These are phyloP conservation scores for Ciconia stormi DNA, from an alignment of 2,113 vertebrate species.

Conservation along the genomic window DNA sequence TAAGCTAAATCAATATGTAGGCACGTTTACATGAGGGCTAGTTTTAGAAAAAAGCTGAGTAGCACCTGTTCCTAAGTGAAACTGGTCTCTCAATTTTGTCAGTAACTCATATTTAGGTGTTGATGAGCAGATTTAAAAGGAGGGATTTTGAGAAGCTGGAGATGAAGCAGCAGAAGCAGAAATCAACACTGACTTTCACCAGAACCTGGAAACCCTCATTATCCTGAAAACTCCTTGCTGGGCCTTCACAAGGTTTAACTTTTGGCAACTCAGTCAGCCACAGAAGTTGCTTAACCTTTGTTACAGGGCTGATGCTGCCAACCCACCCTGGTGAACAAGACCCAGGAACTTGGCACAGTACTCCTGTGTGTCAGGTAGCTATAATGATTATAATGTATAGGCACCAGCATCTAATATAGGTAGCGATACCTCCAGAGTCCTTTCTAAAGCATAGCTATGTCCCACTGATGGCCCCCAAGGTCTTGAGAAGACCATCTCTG, in stretches of 20 bases:
- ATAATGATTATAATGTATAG: background rate
- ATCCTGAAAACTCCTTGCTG: background rate
- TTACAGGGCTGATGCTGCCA: background rate
- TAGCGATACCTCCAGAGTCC: background rate
- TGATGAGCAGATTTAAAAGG: background rate
- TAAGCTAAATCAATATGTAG: background rate
- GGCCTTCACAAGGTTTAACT: background rate
- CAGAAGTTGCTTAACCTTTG: background rate
- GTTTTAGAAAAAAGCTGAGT: background rate
- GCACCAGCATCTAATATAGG: background rate
- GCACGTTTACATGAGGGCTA: background rate
- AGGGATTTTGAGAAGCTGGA: background rate
- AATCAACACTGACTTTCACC: background rate
- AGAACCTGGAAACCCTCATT: background rate
- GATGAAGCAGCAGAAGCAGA: background rate
- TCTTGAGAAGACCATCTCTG: background rate
- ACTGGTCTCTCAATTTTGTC: background rate
- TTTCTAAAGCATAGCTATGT: background rate
- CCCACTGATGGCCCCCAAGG: background rate
- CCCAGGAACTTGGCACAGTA: background rate
- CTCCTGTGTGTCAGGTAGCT: background rate
- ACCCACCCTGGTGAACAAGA: fast-evolving
- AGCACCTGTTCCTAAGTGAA: background rate
- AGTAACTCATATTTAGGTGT: background rate
- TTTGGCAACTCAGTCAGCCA: background rate